Evolutionary conservation across 1,140 invertebrate genomes (phyloP).

Genomic region (Stegodyphus mimosarum): DNA sequence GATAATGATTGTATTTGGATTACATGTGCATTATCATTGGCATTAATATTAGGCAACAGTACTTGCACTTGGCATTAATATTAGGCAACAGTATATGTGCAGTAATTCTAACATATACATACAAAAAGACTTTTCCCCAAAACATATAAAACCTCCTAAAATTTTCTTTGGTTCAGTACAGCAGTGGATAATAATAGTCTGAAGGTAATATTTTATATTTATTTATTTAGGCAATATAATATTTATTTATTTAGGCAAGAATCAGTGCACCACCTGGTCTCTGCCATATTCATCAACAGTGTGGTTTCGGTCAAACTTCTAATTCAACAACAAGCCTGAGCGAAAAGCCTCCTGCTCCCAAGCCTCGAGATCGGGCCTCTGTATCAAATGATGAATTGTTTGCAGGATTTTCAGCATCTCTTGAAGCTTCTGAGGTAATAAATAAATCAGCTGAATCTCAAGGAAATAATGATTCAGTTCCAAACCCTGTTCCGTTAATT

Average conservation of each 20-base stretch:
- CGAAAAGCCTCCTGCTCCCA: neutral
- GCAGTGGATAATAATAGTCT: no score
- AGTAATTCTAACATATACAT: no score
- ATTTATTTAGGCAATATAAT: constrained; percentile 44
- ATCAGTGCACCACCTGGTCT: constrained; percentile 59
- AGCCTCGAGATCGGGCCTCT: neutral
- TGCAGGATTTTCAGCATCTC: neutral
- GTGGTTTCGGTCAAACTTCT: neutral
- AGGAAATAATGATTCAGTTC: neutral
- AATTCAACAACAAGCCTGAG: constrained; percentile 16
- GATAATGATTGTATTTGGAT: no score
- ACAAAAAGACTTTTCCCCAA: no score
- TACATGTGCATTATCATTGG: no score
- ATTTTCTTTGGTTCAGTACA: no score
- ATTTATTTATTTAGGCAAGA: constrained; percentile 47
- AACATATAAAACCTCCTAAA: no score
- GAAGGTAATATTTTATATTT: no score
- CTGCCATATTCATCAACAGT: constrained; percentile 42
- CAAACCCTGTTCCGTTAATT: no score
- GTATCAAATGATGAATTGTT: constrained; percentile 38
- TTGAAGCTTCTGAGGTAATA: neutral
- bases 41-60: no score
- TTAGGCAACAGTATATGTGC: no score
- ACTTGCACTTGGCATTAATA: no score
- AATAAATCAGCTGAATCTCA: neutral